Conservation (phyloP, 2,888 invertebrate species). For the Cinara cedri region DNA sequence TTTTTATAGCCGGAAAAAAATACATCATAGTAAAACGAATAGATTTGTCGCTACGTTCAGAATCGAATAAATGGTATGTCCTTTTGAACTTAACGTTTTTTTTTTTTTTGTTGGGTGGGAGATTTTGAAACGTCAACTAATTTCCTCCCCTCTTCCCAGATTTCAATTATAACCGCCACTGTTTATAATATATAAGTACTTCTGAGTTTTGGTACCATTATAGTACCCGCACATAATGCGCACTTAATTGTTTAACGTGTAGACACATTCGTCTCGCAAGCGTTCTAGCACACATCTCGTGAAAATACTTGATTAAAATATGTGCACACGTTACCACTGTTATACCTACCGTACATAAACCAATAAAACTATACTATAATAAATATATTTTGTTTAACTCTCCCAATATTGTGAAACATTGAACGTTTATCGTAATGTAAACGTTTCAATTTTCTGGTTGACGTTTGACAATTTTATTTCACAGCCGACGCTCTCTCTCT, state of each 20-base stretch:
- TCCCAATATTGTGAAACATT: conserved; percentile 10
- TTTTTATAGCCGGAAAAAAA: no score
- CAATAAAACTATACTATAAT: not conserved
- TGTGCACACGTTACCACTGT: conserved; percentile 34
- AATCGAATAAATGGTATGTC: no score
- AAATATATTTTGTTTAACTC: not conserved
- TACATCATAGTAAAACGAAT: no score
- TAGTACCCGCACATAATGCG: no score
- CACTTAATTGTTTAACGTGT: not conserved
- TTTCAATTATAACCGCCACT: no score
- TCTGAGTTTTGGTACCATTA: no score
- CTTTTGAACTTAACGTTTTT: no score
- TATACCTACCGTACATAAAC: not conserved
- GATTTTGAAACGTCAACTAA: no score
- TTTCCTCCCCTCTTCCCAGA: no score
- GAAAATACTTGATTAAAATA: conserved; percentile 23
- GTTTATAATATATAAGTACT: no score
- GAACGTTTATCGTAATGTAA: not conserved
- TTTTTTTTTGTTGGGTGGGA: no score
- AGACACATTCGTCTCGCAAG: not conserved
- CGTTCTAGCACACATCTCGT: not conserved
- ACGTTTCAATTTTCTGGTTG: conserved; percentile 15
- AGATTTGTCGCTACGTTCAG: no score
- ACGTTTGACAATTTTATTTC: conserved; percentile 20
- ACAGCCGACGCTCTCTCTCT: not conserved